Evolutionary conservation across 2,888 invertebrate species (phyloP).

Genomic region (Hydroisotoma schaefferi): DNA sequence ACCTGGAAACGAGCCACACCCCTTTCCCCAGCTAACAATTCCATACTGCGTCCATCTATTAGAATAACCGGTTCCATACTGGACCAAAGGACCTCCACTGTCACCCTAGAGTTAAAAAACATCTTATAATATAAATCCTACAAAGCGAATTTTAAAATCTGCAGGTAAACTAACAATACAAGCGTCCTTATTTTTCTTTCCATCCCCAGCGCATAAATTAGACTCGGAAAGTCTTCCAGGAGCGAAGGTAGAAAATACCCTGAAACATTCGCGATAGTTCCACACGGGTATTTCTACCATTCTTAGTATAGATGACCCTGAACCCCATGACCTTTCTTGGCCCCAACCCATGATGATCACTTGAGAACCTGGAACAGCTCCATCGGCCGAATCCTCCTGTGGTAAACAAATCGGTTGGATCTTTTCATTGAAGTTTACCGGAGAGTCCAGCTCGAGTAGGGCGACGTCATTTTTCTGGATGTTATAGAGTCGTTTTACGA

Average conservation of each 20-base stretch:
- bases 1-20: slow-evolving; percentile 34
- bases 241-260: slow-evolving; percentile 78
- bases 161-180: slow-evolving; percentile 64
- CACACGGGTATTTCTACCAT: slow-evolving; percentile 82
- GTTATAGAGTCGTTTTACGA: too few relatives aligned
- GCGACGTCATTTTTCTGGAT: slow-evolving; percentile 81
- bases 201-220: slow-evolving; percentile 82
- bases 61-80: slow-evolving; percentile 67
- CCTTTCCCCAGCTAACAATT: slow-evolving; percentile 53
- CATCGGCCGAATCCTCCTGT: neutral
- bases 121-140: neutral
- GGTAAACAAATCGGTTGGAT: slow-evolving; percentile 73
- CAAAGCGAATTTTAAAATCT: neutral
- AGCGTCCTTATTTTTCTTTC: slow-evolving; percentile 67
- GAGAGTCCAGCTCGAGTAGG: slow-evolving; percentile 71
- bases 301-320: slow-evolving; percentile 66
- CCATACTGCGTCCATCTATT: slow-evolving; percentile 79
- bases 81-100: slow-evolving; percentile 82
- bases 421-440: slow-evolving; percentile 67
- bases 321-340: slow-evolving; percentile 26
- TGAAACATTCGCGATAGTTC: slow-evolving; percentile 71
- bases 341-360: slow-evolving; percentile 36
- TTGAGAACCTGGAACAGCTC: slow-evolving; percentile 8
- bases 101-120: slow-evolving; percentile 64
- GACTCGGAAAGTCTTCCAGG: slow-evolving; percentile 83